Percentiles rank a stretch among this genome's conserved stretches.
phyloP scores from a whole-genome alignment of 2,888 invertebrate genomes.

The Acanthopleura granulata region DNA sequence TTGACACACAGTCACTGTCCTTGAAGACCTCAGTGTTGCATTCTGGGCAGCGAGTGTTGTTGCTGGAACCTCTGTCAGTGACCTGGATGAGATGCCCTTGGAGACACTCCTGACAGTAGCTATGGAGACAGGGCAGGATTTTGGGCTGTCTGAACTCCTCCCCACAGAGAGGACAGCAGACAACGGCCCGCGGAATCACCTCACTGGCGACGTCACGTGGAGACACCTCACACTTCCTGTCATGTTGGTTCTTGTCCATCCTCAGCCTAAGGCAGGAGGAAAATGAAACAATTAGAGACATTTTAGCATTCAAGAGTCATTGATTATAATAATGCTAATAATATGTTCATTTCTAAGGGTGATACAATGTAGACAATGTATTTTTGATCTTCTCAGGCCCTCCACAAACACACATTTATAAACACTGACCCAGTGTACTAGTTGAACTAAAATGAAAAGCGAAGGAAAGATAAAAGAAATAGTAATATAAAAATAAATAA shows the following conservation, averaged over 20 bases:
- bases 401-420: no score
- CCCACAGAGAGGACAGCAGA: constrained; percentile 54
- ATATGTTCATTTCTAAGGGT: no score
- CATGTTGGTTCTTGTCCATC: not conserved
- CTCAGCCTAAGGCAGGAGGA: not conserved
- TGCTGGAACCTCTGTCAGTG: constrained; percentile 11
- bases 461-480: no score
- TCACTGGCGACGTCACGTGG: constrained; percentile 53
- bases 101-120: constrained; percentile 44
- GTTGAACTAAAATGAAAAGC: no score
- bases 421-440: no score
- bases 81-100: constrained; percentile 34
- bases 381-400: no score
- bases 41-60: constrained; percentile 42
- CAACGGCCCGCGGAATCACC: constrained; percentile 55
- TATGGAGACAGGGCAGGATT: constrained; percentile 53
- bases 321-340: no score
- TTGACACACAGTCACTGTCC: constrained; percentile 28
- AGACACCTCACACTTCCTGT: constrained; percentile 41
- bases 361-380: no score
- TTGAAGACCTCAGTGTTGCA: constrained; percentile 45
- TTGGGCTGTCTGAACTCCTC: constrained; percentile 57
- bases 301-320: not conserved
- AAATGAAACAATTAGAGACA: not conserved
- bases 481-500: no score